These are phyloP conservation scores for Leucophora obtusa DNA, from an alignment of 2,888 invertebrate species.

Conservation along the genomic window DNA sequence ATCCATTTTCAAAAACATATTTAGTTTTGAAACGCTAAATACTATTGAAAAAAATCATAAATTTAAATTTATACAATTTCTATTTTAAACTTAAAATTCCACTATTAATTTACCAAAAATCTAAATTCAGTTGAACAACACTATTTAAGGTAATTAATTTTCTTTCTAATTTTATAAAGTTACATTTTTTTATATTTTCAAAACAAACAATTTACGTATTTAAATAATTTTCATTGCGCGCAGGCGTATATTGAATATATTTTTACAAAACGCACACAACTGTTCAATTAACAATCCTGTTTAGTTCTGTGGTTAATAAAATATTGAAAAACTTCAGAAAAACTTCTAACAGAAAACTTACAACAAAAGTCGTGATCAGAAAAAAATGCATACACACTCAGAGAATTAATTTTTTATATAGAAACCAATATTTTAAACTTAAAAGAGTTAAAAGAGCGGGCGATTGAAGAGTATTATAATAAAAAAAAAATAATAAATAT, in stretches of 20 bases:
- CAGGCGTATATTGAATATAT: slow-evolving; percentile 8
- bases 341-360: slow-evolving; percentile 59
- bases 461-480: not conserved
- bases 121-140: slow-evolving; percentile 12
- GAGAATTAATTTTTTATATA: not conserved
- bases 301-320: slow-evolving; percentile 61
- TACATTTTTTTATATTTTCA: slow-evolving; percentile 13
- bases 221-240: slow-evolving; percentile 1
- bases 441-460: slow-evolving; percentile 28
- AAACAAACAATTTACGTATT: not conserved
- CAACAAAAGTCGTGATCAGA: not conserved
- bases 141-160: slow-evolving; percentile 20
- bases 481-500: slow-evolving; percentile 56
- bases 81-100: not conserved
- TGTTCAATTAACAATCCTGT: slow-evolving; percentile 64
- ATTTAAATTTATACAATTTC: not conserved
- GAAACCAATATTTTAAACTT: not conserved
- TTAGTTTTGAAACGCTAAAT: slow-evolving; percentile 52
- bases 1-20: slow-evolving; percentile 70
- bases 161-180: not conserved
- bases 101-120: slow-evolving; percentile 8
- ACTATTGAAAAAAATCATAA: not conserved
- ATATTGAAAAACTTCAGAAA: slow-evolving; percentile 58
- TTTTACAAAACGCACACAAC: slow-evolving; percentile 57
- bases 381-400: not conserved